phyloP scores from a whole-genome alignment of 2,113 vertebrate species.

The Ariopsis seemanni region DNA sequence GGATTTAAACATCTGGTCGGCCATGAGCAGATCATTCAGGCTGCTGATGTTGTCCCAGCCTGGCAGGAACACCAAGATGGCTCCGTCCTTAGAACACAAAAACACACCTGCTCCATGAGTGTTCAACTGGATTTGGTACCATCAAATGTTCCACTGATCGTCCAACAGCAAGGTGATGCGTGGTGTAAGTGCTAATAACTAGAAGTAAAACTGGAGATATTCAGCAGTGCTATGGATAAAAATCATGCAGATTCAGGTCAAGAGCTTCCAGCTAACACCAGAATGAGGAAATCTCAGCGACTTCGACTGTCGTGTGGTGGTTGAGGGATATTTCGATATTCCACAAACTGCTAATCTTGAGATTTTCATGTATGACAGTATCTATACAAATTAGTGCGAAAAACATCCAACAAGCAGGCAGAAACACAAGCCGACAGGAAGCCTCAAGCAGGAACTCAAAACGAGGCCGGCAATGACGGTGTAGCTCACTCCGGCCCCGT shows the following conservation, averaged over 20 bases:
- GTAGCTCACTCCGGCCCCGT: too few species aligned
- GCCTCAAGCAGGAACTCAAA: too few species aligned
- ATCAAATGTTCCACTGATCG: neutral
- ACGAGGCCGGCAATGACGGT: too few species aligned
- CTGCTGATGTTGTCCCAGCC: slow-evolving; percentile 98
- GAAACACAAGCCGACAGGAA: too few species aligned
- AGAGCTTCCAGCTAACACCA: neutral
- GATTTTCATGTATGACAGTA: neutral
- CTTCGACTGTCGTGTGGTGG: too few species aligned
- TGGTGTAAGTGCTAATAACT: neutral
- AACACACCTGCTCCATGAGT: neutral
- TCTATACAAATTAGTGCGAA: neutral
- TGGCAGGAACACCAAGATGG: slow-evolving; percentile 94
- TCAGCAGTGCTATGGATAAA: neutral
- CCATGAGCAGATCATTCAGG: slow-evolving; percentile 88
- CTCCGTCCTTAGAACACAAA: slow-evolving; percentile 81
- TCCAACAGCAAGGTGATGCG: neutral
- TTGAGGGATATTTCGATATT: neutral
- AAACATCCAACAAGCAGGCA: too few species aligned
- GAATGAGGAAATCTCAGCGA: neutral
- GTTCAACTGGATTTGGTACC: too few species aligned
- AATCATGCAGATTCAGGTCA: neutral
- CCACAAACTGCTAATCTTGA: neutral
- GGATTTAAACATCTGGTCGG: slow-evolving; percentile 95
- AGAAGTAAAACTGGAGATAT: too few species aligned